A percentile compares a stretch with the other conserved stretches of the same genome.
These are phyloP conservation scores for Lepus timidus DNA, from an alignment of 2,113 vertebrate genomes.

Conservation along the genomic window DNA sequence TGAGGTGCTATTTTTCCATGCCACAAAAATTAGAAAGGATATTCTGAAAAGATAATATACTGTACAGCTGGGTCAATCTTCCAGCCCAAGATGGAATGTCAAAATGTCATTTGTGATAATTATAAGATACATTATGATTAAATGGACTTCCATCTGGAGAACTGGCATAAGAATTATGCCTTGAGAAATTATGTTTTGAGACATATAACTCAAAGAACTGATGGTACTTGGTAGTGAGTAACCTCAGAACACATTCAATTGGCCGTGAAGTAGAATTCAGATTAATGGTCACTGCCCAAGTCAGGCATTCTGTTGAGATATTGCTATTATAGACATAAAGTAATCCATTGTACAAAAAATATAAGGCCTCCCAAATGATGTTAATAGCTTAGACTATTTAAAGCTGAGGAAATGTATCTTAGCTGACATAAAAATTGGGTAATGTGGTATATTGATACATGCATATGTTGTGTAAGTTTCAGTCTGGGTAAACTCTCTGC, in stretches of 20 bases:
- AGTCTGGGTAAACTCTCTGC: too few species aligned
- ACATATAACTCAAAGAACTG: conserved; percentile 76
- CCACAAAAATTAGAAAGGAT: conserved; percentile 75
- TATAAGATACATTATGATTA: conserved; percentile 84
- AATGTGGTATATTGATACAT: too few species aligned
- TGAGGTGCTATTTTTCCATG: conserved; percentile 64
- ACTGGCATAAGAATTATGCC: conserved; percentile 77
- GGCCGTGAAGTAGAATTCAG: conserved; percentile 55
- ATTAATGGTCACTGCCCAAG: conserved; percentile 64
- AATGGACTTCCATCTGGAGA: conserved; percentile 78
- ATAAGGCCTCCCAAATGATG: background rate
- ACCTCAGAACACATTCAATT: conserved; percentile 58
- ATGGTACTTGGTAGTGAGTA: conserved; percentile 66
- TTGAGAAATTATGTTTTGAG: conserved; percentile 79
- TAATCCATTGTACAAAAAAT: conserved; percentile 43
- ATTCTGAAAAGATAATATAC: conserved; percentile 77
- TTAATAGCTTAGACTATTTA: background rate
- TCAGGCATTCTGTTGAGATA: conserved; percentile 31
- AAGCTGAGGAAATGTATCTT: background rate
- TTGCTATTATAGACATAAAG: conserved; percentile 16
- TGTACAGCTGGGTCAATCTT: conserved; percentile 82
- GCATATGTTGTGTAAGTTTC: too few species aligned
- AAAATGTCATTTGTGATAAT: conserved; percentile 82
- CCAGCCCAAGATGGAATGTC: conserved; percentile 80
- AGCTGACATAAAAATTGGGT: too few species aligned